Evolutionary conservation across 1,140 invertebrate genomes (phyloP), one percentile per base, ranked within the genome.

Genomic region (Drosophila obscura): DNA sequence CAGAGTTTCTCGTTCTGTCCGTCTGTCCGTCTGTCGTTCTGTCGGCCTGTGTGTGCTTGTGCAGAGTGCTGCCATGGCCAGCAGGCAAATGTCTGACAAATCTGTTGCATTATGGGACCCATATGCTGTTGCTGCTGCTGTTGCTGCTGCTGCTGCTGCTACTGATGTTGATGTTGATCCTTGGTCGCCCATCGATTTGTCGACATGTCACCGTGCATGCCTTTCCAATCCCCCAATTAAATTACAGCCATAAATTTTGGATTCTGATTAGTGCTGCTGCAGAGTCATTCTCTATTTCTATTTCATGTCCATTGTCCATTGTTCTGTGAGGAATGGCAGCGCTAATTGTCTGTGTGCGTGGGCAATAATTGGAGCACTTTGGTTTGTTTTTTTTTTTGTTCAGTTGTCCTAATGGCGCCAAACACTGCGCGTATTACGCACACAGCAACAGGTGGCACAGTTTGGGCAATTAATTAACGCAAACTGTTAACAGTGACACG

Each of bases 61-160:
- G 43, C 28, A 46, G 52, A 57, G 19, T 16, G 48, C 35, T 57
- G 26, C 53, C 46, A 59, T 46, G 67, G 65, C 62, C 63, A 65
- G 51, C 41, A 69, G 68, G 80, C 72, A 82, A 87, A 88, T 79
- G 76, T 76, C 60, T 73, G 78, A 82, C 75, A 87, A 87, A 87
- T 88, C 71, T 87, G 83, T 79, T 88, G 83, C 83, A 88, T 88
- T 87, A 73, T 71, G 60, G 58, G 35, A 62, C 53, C 66, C 35
- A 77, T 75, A 71, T 78, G 64, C 62, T 64, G 61, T 46, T 46
- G 22, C 3, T 11, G 31, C 31, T 35, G 1, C 9, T 9, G 8
- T 8, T 28, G 28, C 1, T 16, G 2, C 24, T 26, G 16, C 4
- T 26, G 26, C 5, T 31, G 7, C 31, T 11, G 9, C 9, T 35